phyloP scores from a whole-genome alignment of 2,888 invertebrate genomes.

The Caenorhabditis doughertyi region DNA sequence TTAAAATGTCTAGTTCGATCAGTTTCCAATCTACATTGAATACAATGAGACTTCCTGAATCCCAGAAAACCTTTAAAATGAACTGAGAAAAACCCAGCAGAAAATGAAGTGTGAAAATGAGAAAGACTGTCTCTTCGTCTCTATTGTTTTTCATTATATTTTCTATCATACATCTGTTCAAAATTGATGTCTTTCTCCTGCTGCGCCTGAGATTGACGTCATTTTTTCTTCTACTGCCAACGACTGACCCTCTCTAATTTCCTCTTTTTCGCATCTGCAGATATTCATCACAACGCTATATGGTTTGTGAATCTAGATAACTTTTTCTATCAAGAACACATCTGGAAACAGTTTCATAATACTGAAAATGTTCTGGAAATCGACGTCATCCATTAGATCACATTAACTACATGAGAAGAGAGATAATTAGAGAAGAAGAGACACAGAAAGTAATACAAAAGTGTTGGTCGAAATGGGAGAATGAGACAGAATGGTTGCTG shows the following conservation, averaged over 20 bases:
- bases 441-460: slow-evolving; percentile 19
- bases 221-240: slow-evolving; percentile 12
- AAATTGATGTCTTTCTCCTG: slow-evolving; percentile 28
- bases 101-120: slow-evolving; percentile 28
- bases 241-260: neutral
- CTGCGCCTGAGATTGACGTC: slow-evolving; percentile 34
- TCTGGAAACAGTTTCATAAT: neutral
- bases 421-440: slow-evolving; percentile 8
- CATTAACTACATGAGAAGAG: slow-evolving; percentile 16
- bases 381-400: slow-evolving; percentile 23
- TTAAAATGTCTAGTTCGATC: too few species aligned
- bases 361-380: neutral
- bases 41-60: neutral
- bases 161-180: slow-evolving; percentile 32
- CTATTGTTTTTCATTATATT: slow-evolving; percentile 2
- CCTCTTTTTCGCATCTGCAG: neutral
- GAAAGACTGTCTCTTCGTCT: slow-evolving; percentile 24
- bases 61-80: neutral
- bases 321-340: neutral
- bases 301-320: neutral
- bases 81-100: neutral
- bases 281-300: neutral
- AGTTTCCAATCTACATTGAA: neutral
- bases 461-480: slow-evolving; percentile 30
- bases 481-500: slow-evolving; percentile 28